Evolutionary conservation across 2,888 invertebrate genomes (phyloP), one percentile per base, ranked within the genome.

Genomic region (Galerucella calmariensis): DNA sequence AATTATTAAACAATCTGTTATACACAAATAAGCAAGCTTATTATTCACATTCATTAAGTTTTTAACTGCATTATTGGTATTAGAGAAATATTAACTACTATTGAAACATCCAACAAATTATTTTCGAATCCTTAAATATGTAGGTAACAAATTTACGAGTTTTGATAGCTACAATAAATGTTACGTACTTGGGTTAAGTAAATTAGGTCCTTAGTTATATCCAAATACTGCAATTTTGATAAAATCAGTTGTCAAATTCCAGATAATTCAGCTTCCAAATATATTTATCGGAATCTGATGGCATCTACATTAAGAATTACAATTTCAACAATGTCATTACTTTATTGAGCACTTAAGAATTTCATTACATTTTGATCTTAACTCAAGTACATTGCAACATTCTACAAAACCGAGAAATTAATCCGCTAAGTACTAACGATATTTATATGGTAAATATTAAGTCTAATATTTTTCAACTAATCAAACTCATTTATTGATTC

Each of bases 11-110:
- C 48, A 63, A 51, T n/a, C 41, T 58, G 58, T 61, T 41, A 48
- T 69, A 72, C 59, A 72, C 72, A 72, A 59, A 72, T 66, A 72
- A 72, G 66, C 66, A 72, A 72, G 72, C 72, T 59, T 72, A 66
- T 58, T 41, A 67, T 41, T 56, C 56, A 61, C 35, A 35, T 61
- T 61, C 27, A 35, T 61, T 61, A 61, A 5, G 46, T 65, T 65
- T 65, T 65, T 65, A 65, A 65, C 63, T 65, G 63, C 63, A 46
- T 44, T 65, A 46, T 20, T 65, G 63, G 61, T 35, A 35, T 46
- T 65, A 65, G 12, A 46, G 46, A 65, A 44, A 16, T 46, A 65
- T 46, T 46, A 65, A 44, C 63, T 46, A 65, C 63, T n/a, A 44
- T 11, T 46, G 63, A 65, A 46, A 48, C 63, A 65, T 44, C 63